These are phyloP conservation scores for Pristionchus exspectatus DNA, from an alignment of 2,888 invertebrate species.

Conservation along the genomic window DNA sequence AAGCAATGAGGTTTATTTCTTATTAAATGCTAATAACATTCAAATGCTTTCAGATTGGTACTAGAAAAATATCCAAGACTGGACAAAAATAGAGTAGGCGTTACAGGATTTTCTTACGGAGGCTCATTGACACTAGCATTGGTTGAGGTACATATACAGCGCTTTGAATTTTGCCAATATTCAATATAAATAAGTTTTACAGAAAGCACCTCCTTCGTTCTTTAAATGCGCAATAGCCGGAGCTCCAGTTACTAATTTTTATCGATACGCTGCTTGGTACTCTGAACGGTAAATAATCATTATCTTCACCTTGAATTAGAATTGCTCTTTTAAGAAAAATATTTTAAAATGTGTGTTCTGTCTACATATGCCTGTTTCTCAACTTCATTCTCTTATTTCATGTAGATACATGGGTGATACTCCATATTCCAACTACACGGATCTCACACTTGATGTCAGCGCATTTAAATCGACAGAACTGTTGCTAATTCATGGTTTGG, in stretches of 20 bases:
- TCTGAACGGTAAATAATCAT: conserved; percentile 84
- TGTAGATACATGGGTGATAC: conserved; percentile 92
- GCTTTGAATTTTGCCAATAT: background rate
- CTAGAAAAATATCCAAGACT: conserved; percentile 63
- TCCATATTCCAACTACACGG: conserved; percentile 85
- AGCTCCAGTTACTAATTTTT: conserved; percentile 96
- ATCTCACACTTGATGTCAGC: conserved; percentile 90
- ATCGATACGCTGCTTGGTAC: conserved; percentile 95
- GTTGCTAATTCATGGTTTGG: conserved; percentile 84
- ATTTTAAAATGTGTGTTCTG: too few relatives aligned
- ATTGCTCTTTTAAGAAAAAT: too few relatives aligned
- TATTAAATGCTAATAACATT: background rate
- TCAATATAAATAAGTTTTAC: background rate
- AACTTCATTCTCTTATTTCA: background rate
- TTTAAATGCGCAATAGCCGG: conserved; percentile 96
- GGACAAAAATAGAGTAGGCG: conserved; percentile 85
- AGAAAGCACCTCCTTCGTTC: conserved; percentile 82
- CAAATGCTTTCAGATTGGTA: conserved; percentile 57
- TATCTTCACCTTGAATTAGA: background rate
- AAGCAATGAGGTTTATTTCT: conserved; percentile 82
- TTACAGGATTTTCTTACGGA: conserved; percentile 97
- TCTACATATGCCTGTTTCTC: background rate
- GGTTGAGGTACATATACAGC: background rate
- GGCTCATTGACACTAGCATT: conserved; percentile 85
- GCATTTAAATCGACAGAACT: conserved; percentile 91